Base-by-base conservation (phyloP, 1,140 invertebrate species). In the Bombus sibiricus region DNA sequence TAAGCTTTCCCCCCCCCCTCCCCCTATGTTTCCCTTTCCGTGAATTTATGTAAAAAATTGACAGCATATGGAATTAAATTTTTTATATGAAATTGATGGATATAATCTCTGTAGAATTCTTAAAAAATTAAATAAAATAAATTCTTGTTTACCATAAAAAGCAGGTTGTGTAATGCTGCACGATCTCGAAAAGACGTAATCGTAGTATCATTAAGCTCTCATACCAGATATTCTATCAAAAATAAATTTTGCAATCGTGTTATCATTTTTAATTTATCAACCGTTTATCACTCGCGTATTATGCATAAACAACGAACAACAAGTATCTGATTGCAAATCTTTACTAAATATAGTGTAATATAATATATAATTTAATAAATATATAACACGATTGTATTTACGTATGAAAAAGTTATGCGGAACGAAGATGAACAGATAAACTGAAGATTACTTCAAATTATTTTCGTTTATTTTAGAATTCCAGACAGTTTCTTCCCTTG, bases 191-290 rank as follows among this genome's bases (percentile, higher is more conserved):
- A 41, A 37, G 28, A 18, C 22, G 39, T 34, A 74, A 82, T 75
- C 81, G 25, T 47, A 41, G n/a, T 9, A 69, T 69, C 39, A 13
- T 66, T 80, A 18, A 71, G 18, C 47, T 62, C 62, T 72, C 34
- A 25, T 22, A 2, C 2, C 13, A 39, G 79, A 72, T 72, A 43
- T 34, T 12, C 68, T 41, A 73, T 57, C 43, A n/a, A 83, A 71
- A 79, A 79, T 84, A 84, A 79, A 53, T 85, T 72, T 85, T 80
- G 53, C 77, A 80, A 80, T 64, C 68, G 32, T 34, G 62, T 80
- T 80, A 85, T 85, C 83, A 28, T 59, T 72, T 72, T 39, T 69
- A 64, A 85, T 62, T 85, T 80, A 85, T 80, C 68, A 25, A 32
- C 25, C 22, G 15, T 84, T 84, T 84, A 79, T 72, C 83, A 47